Conservation (phyloP, 30 jellyfish, hydroid and myxozoan genomes). For the Euphysa ruthae region DNA sequence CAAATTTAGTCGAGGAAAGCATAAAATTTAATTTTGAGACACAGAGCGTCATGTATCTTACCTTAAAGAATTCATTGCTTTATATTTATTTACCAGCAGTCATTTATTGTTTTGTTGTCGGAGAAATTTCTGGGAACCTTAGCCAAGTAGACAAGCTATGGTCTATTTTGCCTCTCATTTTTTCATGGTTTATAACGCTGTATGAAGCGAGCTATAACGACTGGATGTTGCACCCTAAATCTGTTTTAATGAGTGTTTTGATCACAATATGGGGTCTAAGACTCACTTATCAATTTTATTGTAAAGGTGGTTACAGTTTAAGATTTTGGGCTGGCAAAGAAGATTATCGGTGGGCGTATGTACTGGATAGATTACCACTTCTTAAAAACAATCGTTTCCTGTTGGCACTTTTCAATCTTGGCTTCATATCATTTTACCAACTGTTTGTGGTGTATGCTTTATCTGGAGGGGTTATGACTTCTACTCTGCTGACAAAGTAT, state of each 20-base stretch:
- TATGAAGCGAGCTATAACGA: not conserved
- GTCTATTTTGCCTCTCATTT: not conserved
- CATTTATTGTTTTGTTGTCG: not conserved
- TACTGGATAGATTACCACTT: not conserved
- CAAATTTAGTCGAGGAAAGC: too few relatives aligned
- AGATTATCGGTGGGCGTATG: slow-evolving; percentile 4
- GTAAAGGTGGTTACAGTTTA: not conserved
- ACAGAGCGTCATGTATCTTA: too few relatives aligned
- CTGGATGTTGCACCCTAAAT: not conserved
- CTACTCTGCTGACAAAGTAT: not conserved
- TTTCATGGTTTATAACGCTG: not conserved
- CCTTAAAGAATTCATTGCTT: too few relatives aligned
- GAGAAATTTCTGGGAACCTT: slow-evolving; percentile 1
- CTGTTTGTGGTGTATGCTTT: not conserved
- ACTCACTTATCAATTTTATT: slow-evolving; percentile 2
- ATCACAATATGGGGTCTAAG: slow-evolving; percentile 1
- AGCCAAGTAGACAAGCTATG: slow-evolving; percentile 11
- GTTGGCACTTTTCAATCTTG: not conserved
- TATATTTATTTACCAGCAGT: not conserved
- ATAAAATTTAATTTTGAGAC: too few relatives aligned
- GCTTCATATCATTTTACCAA: not conserved
- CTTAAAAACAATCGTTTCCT: not conserved
- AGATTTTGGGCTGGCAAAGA: slow-evolving; percentile 10
- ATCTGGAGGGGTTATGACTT: not conserved
- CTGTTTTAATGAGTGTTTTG: not conserved